These are phyloP conservation scores for Lasioglossum baleicum DNA, from an alignment of 1,140 invertebrate genomes.

Conservation along the genomic window DNA sequence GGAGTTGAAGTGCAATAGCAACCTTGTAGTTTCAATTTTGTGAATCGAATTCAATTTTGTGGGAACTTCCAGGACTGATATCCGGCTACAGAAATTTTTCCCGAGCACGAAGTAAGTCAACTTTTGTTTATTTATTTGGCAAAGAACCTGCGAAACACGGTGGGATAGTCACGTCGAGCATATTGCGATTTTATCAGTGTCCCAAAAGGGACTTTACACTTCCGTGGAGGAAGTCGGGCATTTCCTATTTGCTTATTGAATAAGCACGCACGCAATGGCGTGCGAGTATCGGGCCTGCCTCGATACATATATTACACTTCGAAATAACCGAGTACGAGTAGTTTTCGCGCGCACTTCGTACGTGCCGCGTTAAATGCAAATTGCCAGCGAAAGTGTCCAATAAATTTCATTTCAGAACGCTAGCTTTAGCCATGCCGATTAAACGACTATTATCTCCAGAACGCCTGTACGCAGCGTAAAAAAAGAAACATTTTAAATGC, in stretches of 20 bases:
- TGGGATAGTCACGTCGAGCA: constrained; percentile 15
- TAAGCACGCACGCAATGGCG: constrained; percentile 58
- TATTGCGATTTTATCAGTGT: constrained; percentile 39
- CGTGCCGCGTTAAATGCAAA: constrained; percentile 7
- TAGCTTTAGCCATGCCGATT: too few relatives aligned
- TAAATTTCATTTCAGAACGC: not conserved
- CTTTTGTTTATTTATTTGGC: not conserved
- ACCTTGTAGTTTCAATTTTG: too few relatives aligned
- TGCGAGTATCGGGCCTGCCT: constrained; percentile 22
- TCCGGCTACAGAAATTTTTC: too few relatives aligned
- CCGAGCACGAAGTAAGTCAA: not conserved
- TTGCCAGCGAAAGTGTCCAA: constrained; percentile 24
- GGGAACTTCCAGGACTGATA: too few relatives aligned
- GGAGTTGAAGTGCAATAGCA: too few relatives aligned
- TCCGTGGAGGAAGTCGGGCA: constrained; percentile 61
- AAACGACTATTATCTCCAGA: not conserved
- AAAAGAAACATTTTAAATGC: not conserved
- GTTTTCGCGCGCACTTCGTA: not conserved
- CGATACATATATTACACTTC: constrained; percentile 12
- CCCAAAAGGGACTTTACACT: constrained; percentile 44
- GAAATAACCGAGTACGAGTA: constrained; percentile 5
- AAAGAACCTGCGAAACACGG: constrained; percentile 14
- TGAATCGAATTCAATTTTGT: too few relatives aligned
- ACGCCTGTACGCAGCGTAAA: too few relatives aligned
- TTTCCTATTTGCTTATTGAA: constrained; percentile 62